phyloP scores from a whole-genome alignment of 2,113 vertebrate genomes.

The Hassar affinis region DNA sequence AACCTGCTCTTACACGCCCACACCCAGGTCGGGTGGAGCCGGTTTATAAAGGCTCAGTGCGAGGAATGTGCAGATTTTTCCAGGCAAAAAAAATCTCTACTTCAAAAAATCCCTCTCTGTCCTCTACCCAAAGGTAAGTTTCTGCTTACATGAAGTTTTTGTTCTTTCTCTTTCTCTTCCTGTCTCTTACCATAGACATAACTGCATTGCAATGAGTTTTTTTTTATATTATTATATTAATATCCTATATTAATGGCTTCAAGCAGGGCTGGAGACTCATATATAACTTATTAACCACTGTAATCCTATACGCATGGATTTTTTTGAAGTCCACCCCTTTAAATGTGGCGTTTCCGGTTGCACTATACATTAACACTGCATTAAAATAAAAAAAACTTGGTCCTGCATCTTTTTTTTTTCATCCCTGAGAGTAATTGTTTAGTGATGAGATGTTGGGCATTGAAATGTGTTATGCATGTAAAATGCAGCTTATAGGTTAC shows the following conservation, averaged over 20 bases:
- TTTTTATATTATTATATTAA: no score
- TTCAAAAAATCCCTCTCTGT: background rate
- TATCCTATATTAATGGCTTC: background rate
- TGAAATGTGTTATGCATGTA: background rate
- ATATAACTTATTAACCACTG: background rate
- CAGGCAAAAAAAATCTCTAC: background rate
- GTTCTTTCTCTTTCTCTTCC: no score
- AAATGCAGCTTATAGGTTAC: background rate
- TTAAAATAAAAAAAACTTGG: no score
- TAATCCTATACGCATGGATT: background rate
- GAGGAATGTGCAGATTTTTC: background rate
- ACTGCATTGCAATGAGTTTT: background rate
- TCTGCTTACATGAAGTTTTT: background rate
- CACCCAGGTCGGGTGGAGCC: constrained; percentile 36
- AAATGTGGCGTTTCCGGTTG: background rate
- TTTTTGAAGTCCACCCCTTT: background rate
- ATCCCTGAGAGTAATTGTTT: background rate
- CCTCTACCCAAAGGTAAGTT: background rate
- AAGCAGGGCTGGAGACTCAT: background rate
- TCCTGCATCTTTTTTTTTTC: no score
- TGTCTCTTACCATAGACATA: background rate
- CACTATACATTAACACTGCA: background rate
- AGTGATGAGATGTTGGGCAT: no score
- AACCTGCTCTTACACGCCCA: background rate
- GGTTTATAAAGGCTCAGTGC: constrained; percentile 27